phyloP scores from a whole-genome alignment of 2,113 vertebrate species.

The Bucco capensis region DNA sequence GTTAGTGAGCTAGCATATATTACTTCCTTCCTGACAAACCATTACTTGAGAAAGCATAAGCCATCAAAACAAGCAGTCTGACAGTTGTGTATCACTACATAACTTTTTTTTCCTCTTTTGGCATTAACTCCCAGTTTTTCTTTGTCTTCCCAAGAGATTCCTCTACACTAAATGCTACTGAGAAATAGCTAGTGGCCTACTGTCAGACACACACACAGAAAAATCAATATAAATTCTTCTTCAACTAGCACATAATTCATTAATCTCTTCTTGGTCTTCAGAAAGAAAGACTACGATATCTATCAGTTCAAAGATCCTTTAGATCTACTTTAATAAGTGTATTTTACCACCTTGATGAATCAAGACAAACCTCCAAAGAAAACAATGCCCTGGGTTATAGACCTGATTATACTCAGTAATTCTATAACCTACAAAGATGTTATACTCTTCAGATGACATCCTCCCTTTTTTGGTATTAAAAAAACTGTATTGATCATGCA shows the following conservation, averaged over 20 bases:
- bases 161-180: conserved; percentile 32
- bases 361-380: conserved; percentile 33
- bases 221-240: conserved; percentile 76
- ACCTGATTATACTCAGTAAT: conserved; percentile 30
- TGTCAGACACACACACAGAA: conserved; percentile 36
- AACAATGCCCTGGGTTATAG: neutral
- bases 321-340: conserved; percentile 39
- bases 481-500: neutral
- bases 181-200: conserved; percentile 59
- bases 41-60: neutral
- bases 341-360: conserved; percentile 23
- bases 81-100: neutral
- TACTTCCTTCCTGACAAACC: neutral
- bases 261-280: conserved; percentile 51
- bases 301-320: conserved; percentile 6
- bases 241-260: conserved; percentile 81
- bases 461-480: neutral
- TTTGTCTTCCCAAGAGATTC: conserved; percentile 40
- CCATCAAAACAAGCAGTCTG: neutral
- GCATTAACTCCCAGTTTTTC: neutral
- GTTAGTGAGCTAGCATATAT: neutral
- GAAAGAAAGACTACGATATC: neutral
- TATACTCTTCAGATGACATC: neutral
- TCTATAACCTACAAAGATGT: neutral
- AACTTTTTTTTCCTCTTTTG: neutral